Base-by-base conservation (phyloP, 2,888 invertebrate genomes). In the Metallyticus violacea region DNA sequence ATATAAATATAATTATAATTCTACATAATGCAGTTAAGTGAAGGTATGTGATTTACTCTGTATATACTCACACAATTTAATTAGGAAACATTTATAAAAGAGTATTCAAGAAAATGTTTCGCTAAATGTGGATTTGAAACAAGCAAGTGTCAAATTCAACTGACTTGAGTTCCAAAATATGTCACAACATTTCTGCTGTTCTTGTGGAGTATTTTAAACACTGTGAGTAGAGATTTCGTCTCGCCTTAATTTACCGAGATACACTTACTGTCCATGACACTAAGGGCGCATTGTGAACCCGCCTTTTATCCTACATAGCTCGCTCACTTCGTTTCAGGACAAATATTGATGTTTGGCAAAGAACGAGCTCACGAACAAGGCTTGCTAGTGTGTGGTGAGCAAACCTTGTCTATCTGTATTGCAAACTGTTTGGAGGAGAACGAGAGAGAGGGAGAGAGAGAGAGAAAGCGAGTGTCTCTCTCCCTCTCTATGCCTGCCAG, bases 321-420 rank as follows among this genome's bases (percentile, higher is more conserved):
- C 62, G 82, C 82, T 86, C 86, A 86, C 86, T 86, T 88, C 78
- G 83, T 29, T 78, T 29, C 77, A 82, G 85, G 88, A 88, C 88
- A 88, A 88, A 88, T 88, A 88, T 88, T 88, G 88, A 88, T 88
- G 88, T 88, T 88, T 87, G 88, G 85, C 88, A 88, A 88, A 88
- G 88, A 88, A 88, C 85, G 85, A 85, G 86, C 85, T 77, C 85
- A 79, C 87, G 85, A 85, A 82, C 86, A 81, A 85, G 86, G 85
- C 82, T 85, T 62, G 81, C 86, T 30, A 77, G 79, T 87, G 87
- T 85, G 88, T 86, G 79, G 85, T 85, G 85, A 85, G 88, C 86
- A 88, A 87, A 87, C 86, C 87, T 87, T 87, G 88, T 87, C 88
- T 87, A 87, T 86, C 88, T 87, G 87, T 87, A 88, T 88, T 87